phyloP scores from a whole-genome alignment of 1,140 invertebrate genomes.

The Arion vulgaris region DNA sequence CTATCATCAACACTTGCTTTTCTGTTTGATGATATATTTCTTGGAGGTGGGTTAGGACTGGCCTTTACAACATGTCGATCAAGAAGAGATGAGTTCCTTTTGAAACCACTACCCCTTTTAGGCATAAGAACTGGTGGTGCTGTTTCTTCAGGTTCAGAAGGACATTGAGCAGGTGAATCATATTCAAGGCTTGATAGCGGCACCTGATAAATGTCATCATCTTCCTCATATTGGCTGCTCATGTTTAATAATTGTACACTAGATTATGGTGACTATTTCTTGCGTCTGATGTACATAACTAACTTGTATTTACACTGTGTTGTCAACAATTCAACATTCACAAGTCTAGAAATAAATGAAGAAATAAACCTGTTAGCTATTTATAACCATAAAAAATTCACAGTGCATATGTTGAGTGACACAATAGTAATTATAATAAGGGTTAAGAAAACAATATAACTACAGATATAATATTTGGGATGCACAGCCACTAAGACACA shows the following conservation, averaged over 20 bases:
- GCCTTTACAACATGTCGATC: not conserved
- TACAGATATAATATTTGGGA: too few relatives aligned
- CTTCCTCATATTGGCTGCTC: not conserved
- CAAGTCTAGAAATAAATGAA: not conserved
- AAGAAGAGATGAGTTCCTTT: not conserved
- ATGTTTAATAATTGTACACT: not conserved
- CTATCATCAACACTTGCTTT: not conserved
- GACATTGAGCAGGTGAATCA: not conserved
- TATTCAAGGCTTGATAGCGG: not conserved
- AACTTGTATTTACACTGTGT: not conserved
- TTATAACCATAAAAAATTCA: too few relatives aligned
- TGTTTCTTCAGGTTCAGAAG: not conserved
- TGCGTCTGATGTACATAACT: not conserved
- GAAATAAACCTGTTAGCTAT: not conserved
- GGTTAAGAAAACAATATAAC: too few relatives aligned
- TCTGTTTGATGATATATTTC: not conserved
- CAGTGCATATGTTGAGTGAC: too few relatives aligned
- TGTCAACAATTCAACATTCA: not conserved
- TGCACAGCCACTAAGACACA: too few relatives aligned
- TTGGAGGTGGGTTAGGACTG: not conserved
- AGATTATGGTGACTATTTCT: not conserved
- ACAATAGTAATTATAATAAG: too few relatives aligned
- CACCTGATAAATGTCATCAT: not conserved
- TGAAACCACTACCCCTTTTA: not conserved
- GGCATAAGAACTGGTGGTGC: constrained; percentile 6